Evolutionary conservation across 2,797 vertebrate genomes (phyloP), one percentile per base, ranked within the genome.

Genomic region (Salarias fasciatus): DNA sequence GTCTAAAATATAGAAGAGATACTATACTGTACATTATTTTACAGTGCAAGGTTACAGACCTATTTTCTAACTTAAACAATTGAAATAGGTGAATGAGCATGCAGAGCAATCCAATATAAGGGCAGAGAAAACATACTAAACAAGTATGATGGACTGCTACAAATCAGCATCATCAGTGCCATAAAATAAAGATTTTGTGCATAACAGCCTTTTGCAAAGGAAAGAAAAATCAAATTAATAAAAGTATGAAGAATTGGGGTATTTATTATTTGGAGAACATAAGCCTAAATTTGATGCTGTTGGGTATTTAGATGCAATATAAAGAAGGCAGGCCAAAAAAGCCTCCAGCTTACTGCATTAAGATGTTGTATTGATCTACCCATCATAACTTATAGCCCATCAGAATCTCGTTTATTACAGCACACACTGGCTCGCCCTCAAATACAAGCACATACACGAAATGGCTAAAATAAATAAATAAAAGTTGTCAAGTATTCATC

Each of bases 341-440:
- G 67, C 52, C 59, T 62, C 44, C 28, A 66, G 63, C 59, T 69
- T 63, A 62, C 42, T 67, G 63, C 79, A 87, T 89, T 77, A 85
- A 86, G 64, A 86, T 82, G 72, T 72, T 63, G 65, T 79, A 90
- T 89, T 74, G 81, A 89, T 90, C 76, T 42, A 63, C 65, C 77
- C 29, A 70, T 87, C 78, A 69, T 84, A 84, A 86, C 64, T 46
- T 77, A 76, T 66, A 78, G 72, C 68, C 68, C 37, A 59, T 70
- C 55, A 60, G 51, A 80, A 65, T 60, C 57, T 48, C 47, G 84
- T 88, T 82, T 86, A 79, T 82, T 74, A 62, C 48, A 18, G 40
- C 45, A 30, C 37, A 61, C 52, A 60, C 35, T 2, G 11, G 45
- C 5, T 29, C 37, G 24, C 30, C 38, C 13, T 58, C 10, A 35